Evolutionary conservation across 2,113 vertebrate species (phyloP).

Genomic region (Plecotus auritus): DNA sequence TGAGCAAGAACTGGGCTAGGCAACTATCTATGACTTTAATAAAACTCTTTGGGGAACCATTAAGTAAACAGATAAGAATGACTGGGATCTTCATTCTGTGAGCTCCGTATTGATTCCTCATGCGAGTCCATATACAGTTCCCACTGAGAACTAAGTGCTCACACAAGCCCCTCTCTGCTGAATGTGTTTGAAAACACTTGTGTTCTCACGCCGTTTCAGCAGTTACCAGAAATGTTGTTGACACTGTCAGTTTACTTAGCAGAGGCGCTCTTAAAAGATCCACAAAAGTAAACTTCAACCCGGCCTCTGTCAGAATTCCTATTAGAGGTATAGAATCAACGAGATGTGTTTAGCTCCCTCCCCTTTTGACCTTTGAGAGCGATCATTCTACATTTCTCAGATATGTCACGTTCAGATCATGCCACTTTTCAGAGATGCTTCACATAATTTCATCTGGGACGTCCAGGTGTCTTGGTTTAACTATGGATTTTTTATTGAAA

Average conservation of each 20-base stretch:
- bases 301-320: neutral
- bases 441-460: neutral
- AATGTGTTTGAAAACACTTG: neutral
- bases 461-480: neutral
- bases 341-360: neutral
- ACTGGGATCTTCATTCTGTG: neutral
- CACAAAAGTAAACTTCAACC: neutral
- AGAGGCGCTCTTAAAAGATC: neutral
- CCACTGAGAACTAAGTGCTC: accelerated
- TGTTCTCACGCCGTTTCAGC: neutral
- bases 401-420: accelerated
- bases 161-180: neutral
- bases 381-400: accelerated
- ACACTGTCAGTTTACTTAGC: neutral
- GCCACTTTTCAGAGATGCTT: neutral
- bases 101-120: neutral
- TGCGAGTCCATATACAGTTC: accelerated
- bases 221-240: neutral
- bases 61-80: neutral
- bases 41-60: neutral
- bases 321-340: neutral
- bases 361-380: neutral
- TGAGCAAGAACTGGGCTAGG: neutral
- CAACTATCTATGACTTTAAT: neutral
- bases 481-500: neutral